Base-by-base conservation (phyloP, 2,888 invertebrate species). In the Taphrorychus bicolor region DNA sequence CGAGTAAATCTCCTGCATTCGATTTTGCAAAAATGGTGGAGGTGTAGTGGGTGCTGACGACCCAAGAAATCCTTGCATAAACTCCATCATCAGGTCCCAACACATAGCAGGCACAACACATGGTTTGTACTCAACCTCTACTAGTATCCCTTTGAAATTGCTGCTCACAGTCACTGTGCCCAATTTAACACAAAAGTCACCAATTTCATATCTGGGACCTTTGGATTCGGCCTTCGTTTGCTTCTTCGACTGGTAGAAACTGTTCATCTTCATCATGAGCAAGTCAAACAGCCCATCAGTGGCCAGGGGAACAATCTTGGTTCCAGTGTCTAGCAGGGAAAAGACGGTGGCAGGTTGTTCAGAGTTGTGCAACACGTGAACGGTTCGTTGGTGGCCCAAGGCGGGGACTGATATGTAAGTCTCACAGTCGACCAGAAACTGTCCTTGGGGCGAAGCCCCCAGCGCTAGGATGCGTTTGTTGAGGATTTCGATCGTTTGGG, bases 331-430 rank as follows among this genome's bases (percentile, higher is more conserved):
- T 5, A 97, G 84, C 22, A 97, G 89, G 5, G 96, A 92, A 83
- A 97, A 97, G 2, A 95, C 95, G 0, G 97, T 93, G 0, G 95
- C 96, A 0, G 97, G 97, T 78, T 95, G 94, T 79, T 98, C 97
- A 0, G 95, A 96, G 82, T 97, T 95, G 83, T 97, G 97, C 5
- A 98, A 85, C n/a, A 97, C 91, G 82, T 97, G 95, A 0, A 97
- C 91, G 0, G 92, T 91, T 76, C 93, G 89, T 67, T 91, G 90
- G 52, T 89, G 87, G 3, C 92, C 93, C 79, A 92, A 84, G 76
- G 89, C 88, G 1, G 91, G 90, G 49, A 90, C 88, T 0, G 94
- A 93, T 42, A 90, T 89, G 78, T 93, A 97, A 0, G 96, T 96
- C 81, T 98, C 97, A 77, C 97, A 98, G 79, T 98, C 97, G 0